Evolutionary conservation across 2,113 vertebrate species (phyloP).

Genomic region (Neomonachus schauinslandi): DNA sequence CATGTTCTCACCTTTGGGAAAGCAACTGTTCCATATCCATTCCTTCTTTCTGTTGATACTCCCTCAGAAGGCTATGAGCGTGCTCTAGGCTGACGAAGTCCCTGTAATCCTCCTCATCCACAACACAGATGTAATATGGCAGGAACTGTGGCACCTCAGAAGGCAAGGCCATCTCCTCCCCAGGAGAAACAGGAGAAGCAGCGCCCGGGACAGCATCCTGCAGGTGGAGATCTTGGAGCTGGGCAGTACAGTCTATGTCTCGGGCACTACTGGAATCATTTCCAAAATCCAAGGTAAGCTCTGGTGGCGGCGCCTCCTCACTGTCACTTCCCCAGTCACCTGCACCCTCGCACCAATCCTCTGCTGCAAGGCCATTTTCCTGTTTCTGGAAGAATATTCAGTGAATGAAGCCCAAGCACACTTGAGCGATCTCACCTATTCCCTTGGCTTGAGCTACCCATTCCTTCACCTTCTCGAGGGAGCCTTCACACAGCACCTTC

Average conservation of each 20-base stretch:
- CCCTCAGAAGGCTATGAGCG: slow-evolving; percentile 85
- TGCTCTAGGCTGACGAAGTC: slow-evolving; percentile 81
- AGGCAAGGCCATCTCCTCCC: rapidly evolving
- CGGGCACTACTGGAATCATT: background rate
- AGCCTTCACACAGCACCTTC: background rate
- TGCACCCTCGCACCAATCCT: slow-evolving; percentile 90
- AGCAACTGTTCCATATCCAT: slow-evolving; percentile 79
- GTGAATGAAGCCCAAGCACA: background rate
- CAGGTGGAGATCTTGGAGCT: slow-evolving; percentile 85
- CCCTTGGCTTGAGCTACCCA: background rate
- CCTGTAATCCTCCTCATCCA: slow-evolving; percentile 87
- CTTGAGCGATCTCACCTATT: background rate
- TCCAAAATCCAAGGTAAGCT: background rate
- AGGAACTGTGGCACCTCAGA: slow-evolving; percentile 79
- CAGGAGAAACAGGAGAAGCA: background rate
- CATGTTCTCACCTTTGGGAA: slow-evolving; percentile 83
- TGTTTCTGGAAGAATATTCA: slow-evolving; percentile 71
- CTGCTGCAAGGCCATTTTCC: slow-evolving; percentile 30
- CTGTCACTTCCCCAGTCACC: slow-evolving; percentile 89
- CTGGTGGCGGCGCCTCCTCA: slow-evolving; percentile 37
- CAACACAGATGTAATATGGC: slow-evolving; percentile 88
- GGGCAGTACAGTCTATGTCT: slow-evolving; percentile 78
- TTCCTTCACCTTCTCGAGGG: background rate
- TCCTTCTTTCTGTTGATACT: slow-evolving; percentile 89
- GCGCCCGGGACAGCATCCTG: background rate